Conservation (phyloP, 92 coral and sea anemone genomes). For the Palythoa heliodiscus region DNA sequence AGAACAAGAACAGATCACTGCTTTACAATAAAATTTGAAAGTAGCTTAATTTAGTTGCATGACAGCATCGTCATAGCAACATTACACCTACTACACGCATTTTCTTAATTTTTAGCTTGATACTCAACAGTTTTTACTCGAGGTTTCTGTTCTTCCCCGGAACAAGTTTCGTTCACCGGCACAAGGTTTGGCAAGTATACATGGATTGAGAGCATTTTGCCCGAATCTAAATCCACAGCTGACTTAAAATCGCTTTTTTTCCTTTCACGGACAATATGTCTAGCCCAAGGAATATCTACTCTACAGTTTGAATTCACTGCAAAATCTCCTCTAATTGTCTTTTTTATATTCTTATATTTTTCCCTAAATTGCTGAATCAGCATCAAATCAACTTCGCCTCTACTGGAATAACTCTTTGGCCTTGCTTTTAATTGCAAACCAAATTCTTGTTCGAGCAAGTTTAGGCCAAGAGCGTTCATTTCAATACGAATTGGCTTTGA, state of each 20-base stretch:
- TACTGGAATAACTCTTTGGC: conserved; percentile 52
- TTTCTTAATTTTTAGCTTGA: background rate
- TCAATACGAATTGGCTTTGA: conserved; percentile 83
- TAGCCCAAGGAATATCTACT: conserved; percentile 82
- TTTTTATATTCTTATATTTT: conserved; percentile 46
- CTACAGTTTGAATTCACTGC: conserved; percentile 37
- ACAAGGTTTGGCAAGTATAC: conserved; percentile 75
- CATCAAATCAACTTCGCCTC: conserved; percentile 64
- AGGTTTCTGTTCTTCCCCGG: background rate
- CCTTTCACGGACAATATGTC: conserved; percentile 61
- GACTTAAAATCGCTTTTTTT: background rate
- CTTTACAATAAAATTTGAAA: too few relatives aligned
- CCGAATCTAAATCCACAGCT: conserved; percentile 57
- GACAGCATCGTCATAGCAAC: background rate
- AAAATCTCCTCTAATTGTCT: conserved; percentile 24
- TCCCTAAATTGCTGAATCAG: conserved; percentile 69
- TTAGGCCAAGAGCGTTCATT: conserved; percentile 63
- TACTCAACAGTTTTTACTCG: background rate
- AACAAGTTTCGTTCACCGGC: background rate
- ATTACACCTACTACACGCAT: background rate
- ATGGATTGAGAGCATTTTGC: conserved; percentile 79
- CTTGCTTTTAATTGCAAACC: conserved; percentile 70
- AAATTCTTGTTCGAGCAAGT: conserved; percentile 76
- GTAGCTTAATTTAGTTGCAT: too few relatives aligned
- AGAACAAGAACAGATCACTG: too few relatives aligned